Conservation (phyloP, 2,113 vertebrate species). For the Pogona vitticeps region DNA sequence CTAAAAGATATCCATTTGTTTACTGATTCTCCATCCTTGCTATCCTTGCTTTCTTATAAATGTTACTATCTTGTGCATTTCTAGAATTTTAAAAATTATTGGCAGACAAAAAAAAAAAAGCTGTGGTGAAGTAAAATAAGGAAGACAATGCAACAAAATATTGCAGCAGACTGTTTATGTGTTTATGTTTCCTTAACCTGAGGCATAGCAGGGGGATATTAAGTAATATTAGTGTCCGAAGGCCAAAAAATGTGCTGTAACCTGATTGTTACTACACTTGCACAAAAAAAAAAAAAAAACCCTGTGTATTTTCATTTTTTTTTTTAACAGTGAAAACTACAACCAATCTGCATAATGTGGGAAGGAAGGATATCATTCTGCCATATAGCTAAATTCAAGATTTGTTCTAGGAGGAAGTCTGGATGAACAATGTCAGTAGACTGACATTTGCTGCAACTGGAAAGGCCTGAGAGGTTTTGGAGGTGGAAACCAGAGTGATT, state of each 20-base stretch:
- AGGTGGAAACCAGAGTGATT: not conserved
- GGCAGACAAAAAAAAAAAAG: no score
- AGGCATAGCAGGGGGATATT: not conserved
- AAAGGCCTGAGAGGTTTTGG: not conserved
- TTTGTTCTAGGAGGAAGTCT: not conserved
- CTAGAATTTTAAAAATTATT: no score
- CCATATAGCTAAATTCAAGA: not conserved
- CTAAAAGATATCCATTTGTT: no score
- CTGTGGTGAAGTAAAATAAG: no score
- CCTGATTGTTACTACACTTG: not conserved
- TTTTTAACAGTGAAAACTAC: not conserved
- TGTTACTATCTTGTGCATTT: no score
- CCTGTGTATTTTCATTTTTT: no score
- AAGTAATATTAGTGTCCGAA: not conserved
- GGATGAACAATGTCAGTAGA: not conserved
- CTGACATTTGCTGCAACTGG: not conserved
- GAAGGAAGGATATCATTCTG: not conserved
- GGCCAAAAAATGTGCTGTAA: not conserved
- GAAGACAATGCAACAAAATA: not conserved
- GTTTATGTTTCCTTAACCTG: not conserved
- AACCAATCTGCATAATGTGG: not conserved
- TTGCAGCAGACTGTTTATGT: not conserved
- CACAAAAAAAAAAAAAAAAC: no score
- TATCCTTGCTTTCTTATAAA: no score
- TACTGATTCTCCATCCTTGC: no score